Percentiles rank a stretch among this genome's conserved stretches.
Conservation (phyloP, 2,797 vertebrate species). For the Smutsia gigantea region DNA sequence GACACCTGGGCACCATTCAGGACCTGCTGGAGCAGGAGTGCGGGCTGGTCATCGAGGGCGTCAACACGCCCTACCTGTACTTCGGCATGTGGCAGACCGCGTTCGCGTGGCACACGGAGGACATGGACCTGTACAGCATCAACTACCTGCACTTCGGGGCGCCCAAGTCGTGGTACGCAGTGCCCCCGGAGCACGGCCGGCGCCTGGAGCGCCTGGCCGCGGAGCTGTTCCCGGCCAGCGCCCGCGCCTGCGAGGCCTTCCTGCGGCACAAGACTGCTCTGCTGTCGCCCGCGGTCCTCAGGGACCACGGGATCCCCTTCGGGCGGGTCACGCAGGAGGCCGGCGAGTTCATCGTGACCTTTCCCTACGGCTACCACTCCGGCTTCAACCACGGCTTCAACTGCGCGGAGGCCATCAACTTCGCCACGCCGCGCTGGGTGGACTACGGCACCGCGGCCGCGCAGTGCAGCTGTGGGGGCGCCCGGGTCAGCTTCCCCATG, state of each 20-base stretch:
- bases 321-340: neutral
- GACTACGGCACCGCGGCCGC: conserved; percentile 66
- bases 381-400: no score
- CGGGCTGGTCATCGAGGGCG: conserved; percentile 96
- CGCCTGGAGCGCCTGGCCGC: conserved; percentile 79
- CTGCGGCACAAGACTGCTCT: conserved; percentile 72
- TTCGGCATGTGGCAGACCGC: conserved; percentile 99
- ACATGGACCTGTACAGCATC: no score
- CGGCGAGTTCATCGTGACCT: no score
- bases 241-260: conserved; percentile 55
- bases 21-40: conserved; percentile 98
- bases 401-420: conserved; percentile 63
- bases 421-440: conserved; percentile 65
- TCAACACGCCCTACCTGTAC: conserved; percentile 98
- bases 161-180: conserved; percentile 86
- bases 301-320: conserved; percentile 40
- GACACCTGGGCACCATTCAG: conserved; percentile 93
- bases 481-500: conserved; percentile 68
- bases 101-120: no score
- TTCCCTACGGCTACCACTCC: no score
- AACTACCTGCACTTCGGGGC: no score
- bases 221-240: conserved; percentile 55
- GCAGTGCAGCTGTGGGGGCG: conserved; percentile 72
- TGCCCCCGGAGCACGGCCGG: conserved; percentile 63
- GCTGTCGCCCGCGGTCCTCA: conserved; percentile 61